Conservation (phyloP, 2,113 vertebrate species). For the Scalopus aquaticus region DNA sequence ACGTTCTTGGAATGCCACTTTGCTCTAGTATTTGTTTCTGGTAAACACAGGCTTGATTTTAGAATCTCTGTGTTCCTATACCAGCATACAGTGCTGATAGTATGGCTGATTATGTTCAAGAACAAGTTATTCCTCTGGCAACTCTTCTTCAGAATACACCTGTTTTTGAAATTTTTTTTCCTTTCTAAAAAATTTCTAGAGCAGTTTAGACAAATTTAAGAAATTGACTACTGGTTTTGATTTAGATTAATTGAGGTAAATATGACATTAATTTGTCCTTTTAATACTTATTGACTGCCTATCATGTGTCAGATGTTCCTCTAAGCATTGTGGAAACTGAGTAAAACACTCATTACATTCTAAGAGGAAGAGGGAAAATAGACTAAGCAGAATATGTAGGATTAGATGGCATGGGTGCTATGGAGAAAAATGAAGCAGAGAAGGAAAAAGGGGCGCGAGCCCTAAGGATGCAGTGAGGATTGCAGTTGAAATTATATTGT, state of each 20-base stretch:
- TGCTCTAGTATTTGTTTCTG: background rate
- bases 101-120: background rate
- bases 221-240: background rate
- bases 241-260: slow-evolving; percentile 22
- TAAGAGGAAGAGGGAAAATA: slow-evolving; percentile 1
- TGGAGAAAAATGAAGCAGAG: background rate
- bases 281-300: too few relatives aligned
- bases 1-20: background rate
- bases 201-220: background rate
- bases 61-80: background rate
- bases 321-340: background rate
- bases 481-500: background rate
- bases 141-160: slow-evolving; percentile 28
- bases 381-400: background rate
- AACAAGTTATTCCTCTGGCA: background rate
- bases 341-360: background rate
- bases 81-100: background rate
- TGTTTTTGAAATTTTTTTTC: slow-evolving; percentile 31
- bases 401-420: background rate
- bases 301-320: background rate
- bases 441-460: background rate
- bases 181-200: background rate
- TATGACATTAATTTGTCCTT: background rate
- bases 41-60: background rate
- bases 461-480: background rate